A percentile compares a stretch with the other conserved stretches of the same genome.
Evolutionary conservation across 2,888 invertebrate species (phyloP).

Genomic region (Cerastis rubricosa): DNA sequence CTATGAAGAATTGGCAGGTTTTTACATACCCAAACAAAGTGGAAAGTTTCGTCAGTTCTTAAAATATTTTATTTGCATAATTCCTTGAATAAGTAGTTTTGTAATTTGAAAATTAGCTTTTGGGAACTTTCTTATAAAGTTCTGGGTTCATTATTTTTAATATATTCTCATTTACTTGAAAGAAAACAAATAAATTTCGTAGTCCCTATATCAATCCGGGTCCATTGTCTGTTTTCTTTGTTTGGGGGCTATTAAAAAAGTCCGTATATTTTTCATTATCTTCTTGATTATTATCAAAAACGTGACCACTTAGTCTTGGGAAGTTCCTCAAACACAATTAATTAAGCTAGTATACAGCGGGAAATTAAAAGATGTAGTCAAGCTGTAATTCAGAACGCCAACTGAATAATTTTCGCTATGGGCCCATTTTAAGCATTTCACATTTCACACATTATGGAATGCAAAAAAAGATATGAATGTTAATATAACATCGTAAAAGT

Average conservation of each 20-base stretch:
- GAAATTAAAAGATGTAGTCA: neutral
- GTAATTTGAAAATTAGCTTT: constrained; percentile 40
- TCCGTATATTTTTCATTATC: constrained; percentile 30
- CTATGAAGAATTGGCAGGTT: constrained; percentile 35
- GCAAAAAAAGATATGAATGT: too few species aligned
- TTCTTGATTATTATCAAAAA: constrained; percentile 23
- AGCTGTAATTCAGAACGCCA: too few species aligned
- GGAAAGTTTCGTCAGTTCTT: constrained; percentile 38
- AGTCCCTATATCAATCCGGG: neutral
- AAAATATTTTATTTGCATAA: constrained; percentile 48
- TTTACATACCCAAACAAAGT: constrained; percentile 37
- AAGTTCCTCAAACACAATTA: neutral
- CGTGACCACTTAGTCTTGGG: neutral
- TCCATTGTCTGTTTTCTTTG: constrained; percentile 44
- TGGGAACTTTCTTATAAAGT: constrained; percentile 11
- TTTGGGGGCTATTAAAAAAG: constrained; percentile 27
- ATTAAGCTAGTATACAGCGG: neutral
- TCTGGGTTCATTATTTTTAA: constrained; percentile 27
- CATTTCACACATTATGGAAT: too few species aligned
- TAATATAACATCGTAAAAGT: too few species aligned
- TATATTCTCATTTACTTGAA: constrained; percentile 14
- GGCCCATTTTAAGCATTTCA: too few species aligned
- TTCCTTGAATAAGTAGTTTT: constrained; percentile 41
- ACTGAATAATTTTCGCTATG: too few species aligned
- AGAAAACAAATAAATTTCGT: constrained; percentile 24